Percentiles rank a stretch among this genome's conserved stretches.
Conservation (phyloP, 2,797 vertebrate genomes). For the Phataginus tetradactyla region DNA sequence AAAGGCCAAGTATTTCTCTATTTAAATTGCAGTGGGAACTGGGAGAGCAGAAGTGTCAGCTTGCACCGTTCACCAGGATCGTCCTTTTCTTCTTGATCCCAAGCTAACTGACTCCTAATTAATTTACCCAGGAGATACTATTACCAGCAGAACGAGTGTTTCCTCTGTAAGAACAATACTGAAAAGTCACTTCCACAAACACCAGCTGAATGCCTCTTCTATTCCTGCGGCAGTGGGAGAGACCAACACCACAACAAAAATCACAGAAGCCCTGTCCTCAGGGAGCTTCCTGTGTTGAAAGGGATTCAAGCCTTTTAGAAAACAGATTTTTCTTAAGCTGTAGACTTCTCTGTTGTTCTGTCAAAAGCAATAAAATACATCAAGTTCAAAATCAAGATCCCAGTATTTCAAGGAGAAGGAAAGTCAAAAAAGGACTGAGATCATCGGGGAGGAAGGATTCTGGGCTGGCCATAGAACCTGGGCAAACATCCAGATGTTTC, state of each 20-base stretch:
- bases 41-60: no score
- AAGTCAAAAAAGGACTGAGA: background rate
- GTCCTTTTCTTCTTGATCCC: background rate
- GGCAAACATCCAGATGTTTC: background rate
- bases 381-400: background rate
- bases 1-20: background rate
- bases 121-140: background rate
- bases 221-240: background rate
- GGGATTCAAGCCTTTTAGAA: background rate
- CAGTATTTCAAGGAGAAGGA: background rate
- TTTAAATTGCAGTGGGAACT: background rate
- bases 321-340: background rate
- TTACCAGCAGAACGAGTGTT: background rate
- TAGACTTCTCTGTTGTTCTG: background rate
- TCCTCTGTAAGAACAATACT: background rate
- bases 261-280: background rate
- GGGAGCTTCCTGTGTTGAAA: background rate
- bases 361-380: background rate
- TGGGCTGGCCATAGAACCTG: background rate
- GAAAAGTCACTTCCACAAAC: background rate
- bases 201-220: background rate
- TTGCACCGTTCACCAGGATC: background rate
- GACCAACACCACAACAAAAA: background rate
- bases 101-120: background rate
- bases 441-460: background rate